Evolutionary conservation across 2,888 invertebrate species (phyloP), one percentile per base, ranked within the genome.

Genomic region (Lycia hirtaria): DNA sequence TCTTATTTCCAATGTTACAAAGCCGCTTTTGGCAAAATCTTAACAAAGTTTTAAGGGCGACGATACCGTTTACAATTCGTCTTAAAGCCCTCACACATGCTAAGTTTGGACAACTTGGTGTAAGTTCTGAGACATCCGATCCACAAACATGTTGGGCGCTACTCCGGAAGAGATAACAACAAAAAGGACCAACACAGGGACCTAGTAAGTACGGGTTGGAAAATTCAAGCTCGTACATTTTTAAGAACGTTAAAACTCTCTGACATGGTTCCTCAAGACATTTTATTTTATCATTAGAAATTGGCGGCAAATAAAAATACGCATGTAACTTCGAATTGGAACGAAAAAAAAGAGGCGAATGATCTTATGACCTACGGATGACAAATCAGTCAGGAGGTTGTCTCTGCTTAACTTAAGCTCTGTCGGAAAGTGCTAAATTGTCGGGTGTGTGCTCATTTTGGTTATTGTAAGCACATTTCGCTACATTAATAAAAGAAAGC

Each of bases 131-230:
- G 45, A 24, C 22, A n/a, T 35, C 24, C 15, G 10, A 22, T 35
- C 47, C 47, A 35, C 47, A 47, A 47, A 47, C 47, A 47, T 24
- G 35, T 14, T 12, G 15, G 30, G n/a, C 2, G 15, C 19, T 30
- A 26, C 44, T 7, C 44, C 6, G 32, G 44, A 40, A 24, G 24
- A 24, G 35, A 35, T 35, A 35, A 32, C 24, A 32, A 32, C 30
- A 14, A 12, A 17, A 26, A 35, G 47, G 35, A 15, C 24, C 3
- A 0, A 6, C 22, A 9, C 20, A 45, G 32, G 22, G 32, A 22
- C 14, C 20, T n/a, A 32, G 5, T 20, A 0, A 19, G 20, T 6
- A 1, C 1, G 12, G 19, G 17, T 10, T 28, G 12, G n/a, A 19
- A 20, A 19, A 3, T 20, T 38, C 20, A 20, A n/a, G 0, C 1